Evolutionary conservation across 1,140 invertebrate genomes (phyloP).

Genomic region (Tenebrio molitor): DNA sequence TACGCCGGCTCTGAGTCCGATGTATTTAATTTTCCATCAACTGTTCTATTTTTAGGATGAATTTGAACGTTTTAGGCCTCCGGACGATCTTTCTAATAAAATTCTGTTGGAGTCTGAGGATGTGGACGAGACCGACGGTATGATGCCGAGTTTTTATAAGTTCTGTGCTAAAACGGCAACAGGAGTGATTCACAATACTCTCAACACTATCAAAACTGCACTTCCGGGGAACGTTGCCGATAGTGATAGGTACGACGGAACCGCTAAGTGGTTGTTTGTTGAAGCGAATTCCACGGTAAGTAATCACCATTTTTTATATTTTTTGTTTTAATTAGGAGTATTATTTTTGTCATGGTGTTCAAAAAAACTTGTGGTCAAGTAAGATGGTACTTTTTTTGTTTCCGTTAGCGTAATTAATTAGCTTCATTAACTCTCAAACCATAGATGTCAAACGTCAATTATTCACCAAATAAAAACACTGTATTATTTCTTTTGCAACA

Average conservation of each 20-base stretch:
- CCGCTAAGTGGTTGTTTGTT: conserved; percentile 54
- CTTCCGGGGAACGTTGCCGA: conserved; percentile 59
- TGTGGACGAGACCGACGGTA: conserved; percentile 59
- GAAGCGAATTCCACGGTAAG: conserved; percentile 49
- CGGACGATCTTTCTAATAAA: conserved; percentile 56
- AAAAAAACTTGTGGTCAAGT: no score
- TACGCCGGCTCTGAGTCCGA: conserved; percentile 64
- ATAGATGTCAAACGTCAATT: no score
- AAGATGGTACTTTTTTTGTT: no score
- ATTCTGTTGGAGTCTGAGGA: conserved; percentile 48
- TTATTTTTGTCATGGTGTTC: not conserved
- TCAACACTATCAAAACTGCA: conserved; percentile 65
- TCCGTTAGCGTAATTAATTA: no score
- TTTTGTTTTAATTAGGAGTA: not conserved
- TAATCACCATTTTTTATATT: no score
- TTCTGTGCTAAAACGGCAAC: conserved; percentile 64
- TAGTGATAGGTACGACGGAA: conserved; percentile 42
- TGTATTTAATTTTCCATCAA: conserved; percentile 53
- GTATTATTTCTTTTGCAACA: no score
- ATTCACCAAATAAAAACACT: no score
- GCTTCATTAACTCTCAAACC: no score
- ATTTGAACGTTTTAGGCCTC: conserved; percentile 52
- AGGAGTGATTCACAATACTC: conserved; percentile 64
- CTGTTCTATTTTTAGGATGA: not conserved
- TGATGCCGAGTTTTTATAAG: conserved; percentile 64